phyloP scores from a whole-genome alignment of 2,113 vertebrate species.

The Ursus arctos region DNA sequence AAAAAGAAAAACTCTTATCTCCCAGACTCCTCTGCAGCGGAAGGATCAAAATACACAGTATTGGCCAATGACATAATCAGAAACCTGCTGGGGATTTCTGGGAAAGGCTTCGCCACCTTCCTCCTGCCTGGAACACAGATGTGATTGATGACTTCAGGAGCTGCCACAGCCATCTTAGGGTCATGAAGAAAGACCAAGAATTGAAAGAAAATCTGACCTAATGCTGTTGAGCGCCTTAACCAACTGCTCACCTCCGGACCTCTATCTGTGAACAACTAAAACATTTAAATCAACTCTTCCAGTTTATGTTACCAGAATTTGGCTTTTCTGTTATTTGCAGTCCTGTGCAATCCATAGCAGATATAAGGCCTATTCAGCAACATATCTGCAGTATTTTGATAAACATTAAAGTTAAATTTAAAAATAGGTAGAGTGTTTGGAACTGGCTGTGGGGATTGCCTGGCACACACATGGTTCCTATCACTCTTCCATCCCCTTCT shows the following conservation, averaged over 20 bases:
- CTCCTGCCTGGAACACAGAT: neutral
- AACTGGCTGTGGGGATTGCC: neutral
- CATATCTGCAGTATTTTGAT: neutral
- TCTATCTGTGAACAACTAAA: neutral
- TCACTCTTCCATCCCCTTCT: neutral
- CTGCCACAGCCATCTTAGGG: conserved; percentile 7
- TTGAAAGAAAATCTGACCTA: neutral
- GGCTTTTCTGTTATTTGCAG: neutral
- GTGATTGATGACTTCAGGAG: neutral
- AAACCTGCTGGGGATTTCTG: neutral
- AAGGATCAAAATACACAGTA: neutral
- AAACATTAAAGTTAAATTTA: neutral
- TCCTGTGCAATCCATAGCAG: neutral
- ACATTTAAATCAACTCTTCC: neutral
- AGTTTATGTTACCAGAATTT: neutral
- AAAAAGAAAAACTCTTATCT: neutral
- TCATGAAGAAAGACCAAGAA: neutral
- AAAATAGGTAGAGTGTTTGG: neutral
- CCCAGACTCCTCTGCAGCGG: neutral
- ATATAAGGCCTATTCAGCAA: neutral
- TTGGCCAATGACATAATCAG: neutral
- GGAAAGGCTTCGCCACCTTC: neutral
- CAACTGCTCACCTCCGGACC: neutral
- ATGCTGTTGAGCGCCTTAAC: neutral
- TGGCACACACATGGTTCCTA: neutral